phyloP scores from a whole-genome alignment of 2,113 vertebrate species.

The Ptyas mucosa region DNA sequence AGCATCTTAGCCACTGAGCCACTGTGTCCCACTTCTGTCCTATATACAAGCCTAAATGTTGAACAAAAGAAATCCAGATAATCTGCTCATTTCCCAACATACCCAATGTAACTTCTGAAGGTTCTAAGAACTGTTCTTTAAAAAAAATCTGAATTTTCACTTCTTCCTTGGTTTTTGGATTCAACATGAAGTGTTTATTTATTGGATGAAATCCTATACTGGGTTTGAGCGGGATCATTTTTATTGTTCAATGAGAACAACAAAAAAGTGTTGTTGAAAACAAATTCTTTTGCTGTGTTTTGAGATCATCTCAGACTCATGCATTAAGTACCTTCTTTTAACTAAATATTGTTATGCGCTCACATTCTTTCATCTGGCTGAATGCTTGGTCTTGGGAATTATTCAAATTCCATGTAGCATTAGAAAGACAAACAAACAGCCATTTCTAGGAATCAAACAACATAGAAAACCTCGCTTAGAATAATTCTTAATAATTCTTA shows the following conservation, averaged over 20 bases:
- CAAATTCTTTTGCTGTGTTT: not conserved
- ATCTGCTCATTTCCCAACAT: not conserved
- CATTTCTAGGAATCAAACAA: not conserved
- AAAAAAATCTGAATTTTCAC: not conserved
- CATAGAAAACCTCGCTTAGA: not conserved
- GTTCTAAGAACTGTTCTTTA: not conserved
- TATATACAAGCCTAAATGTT: not conserved
- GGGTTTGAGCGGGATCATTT: not conserved
- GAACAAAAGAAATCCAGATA: not conserved
- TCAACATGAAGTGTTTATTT: not conserved
- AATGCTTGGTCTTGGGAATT: not conserved
- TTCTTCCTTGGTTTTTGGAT: not conserved
- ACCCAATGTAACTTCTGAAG: not conserved
- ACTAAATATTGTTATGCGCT: not conserved
- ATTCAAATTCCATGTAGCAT: not conserved
- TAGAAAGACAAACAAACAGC: not conserved
- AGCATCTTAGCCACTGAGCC: no score
- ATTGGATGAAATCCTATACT: not conserved
- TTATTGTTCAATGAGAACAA: not conserved
- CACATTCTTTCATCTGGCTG: not conserved
- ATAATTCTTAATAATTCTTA: not conserved
- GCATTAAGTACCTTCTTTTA: not conserved
- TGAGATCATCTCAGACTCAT: not conserved
- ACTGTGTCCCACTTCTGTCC: not conserved
- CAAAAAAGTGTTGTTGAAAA: not conserved